phyloP scores from a whole-genome alignment of 64 coral and sea anemone genomes.

The Stichodactyla helianthus region DNA sequence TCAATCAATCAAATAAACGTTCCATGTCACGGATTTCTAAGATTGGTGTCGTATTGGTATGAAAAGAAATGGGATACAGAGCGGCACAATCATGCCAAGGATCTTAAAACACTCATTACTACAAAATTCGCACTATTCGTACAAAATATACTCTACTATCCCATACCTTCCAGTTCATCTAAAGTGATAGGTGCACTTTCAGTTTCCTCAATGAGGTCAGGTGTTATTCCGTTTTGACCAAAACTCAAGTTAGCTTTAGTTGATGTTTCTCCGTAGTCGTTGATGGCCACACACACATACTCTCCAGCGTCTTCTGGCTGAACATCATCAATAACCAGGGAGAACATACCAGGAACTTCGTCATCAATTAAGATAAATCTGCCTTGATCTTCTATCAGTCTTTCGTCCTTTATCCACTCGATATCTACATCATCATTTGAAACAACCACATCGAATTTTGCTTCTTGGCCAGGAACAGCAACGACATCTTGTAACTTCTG shows the following conservation, averaged over 20 bases:
- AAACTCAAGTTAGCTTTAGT: conserved; percentile 38
- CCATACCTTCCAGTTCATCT: conserved; percentile 11
- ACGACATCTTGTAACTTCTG: conserved; percentile 48
- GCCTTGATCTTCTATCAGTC: conserved; percentile 64
- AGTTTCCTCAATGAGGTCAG: conserved; percentile 19
- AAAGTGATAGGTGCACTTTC: background rate
- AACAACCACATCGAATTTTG: conserved; percentile 56
- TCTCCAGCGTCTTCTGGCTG: conserved; percentile 33
- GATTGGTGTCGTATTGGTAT: no score
- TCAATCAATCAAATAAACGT: no score
- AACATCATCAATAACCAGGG: conserved; percentile 55
- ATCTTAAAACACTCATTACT: background rate
- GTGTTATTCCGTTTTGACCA: conserved; percentile 26
- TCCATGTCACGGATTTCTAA: no score
- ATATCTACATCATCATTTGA: conserved; percentile 42
- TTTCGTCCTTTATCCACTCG: conserved; percentile 68
- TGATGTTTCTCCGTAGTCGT: conserved; percentile 32
- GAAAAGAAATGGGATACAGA: no score
- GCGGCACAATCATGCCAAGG: no score
- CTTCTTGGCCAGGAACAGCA: conserved; percentile 49
- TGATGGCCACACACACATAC: conserved; percentile 52
- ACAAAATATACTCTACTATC: background rate
- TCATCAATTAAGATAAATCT: conserved; percentile 75
- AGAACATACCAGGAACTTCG: conserved; percentile 50
- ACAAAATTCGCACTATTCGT: background rate